These are phyloP conservation scores for Platyrinchus mystaceus DNA, from an alignment of 2,797 vertebrate species.

Conservation along the genomic window DNA sequence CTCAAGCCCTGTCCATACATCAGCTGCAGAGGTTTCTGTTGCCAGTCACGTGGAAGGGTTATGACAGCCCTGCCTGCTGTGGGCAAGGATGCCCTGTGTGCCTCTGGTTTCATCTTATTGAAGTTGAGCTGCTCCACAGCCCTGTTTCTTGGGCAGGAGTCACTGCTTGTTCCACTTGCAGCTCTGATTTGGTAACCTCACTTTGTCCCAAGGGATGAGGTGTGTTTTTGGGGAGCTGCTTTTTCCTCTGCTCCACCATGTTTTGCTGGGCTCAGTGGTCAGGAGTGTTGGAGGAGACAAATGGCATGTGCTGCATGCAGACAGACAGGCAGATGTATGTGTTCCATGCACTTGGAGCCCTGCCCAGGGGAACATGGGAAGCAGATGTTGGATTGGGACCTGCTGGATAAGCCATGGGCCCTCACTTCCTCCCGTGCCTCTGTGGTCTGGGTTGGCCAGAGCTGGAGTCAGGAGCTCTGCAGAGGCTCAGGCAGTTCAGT, in stretches of 20 bases:
- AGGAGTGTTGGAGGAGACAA: not conserved
- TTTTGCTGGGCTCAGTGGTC: not conserved
- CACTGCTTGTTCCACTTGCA: not conserved
- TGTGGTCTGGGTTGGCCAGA: not conserved
- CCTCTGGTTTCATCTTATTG: not conserved
- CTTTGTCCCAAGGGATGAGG: not conserved
- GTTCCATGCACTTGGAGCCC: not conserved
- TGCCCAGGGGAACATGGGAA: conserved; percentile 38
- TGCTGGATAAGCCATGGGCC: not conserved
- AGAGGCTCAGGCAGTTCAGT: not conserved
- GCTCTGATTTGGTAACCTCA: not conserved
- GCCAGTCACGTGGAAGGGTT: not conserved
- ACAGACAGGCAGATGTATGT: not conserved
- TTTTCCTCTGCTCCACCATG: not conserved
- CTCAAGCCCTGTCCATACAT: rapidly evolving
- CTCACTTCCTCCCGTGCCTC: not conserved
- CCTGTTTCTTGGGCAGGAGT: not conserved
- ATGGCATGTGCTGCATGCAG: not conserved
- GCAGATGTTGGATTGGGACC: conserved; percentile 11
- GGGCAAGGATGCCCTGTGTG: not conserved
- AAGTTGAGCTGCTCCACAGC: not conserved
- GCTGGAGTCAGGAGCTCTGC: not conserved
- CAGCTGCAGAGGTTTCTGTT: not conserved
- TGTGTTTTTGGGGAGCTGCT: not conserved
- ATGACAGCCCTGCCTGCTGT: not conserved